Percentiles rank a stretch among this genome's conserved stretches.
Evolutionary conservation across 2,113 vertebrate species (phyloP).

Genomic region (Stictonetta naevosa): DNA sequence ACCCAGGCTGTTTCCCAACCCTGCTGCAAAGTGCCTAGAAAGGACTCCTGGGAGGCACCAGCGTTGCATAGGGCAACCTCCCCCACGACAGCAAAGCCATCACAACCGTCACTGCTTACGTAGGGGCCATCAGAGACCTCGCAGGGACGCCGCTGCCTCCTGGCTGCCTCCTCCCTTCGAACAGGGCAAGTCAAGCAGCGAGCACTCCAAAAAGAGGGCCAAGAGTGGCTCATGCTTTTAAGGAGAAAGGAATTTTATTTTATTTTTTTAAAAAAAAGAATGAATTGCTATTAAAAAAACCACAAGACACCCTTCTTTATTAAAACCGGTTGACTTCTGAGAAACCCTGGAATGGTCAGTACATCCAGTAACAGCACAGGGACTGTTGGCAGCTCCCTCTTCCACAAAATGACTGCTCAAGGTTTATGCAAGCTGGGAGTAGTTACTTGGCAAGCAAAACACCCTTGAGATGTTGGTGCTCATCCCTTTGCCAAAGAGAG

Average conservation of each 20-base stretch:
- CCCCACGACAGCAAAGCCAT: neutral
- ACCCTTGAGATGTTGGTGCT: neutral
- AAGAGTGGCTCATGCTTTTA: neutral
- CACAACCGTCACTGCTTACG: accelerated
- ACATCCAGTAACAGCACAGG: neutral
- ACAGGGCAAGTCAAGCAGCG: neutral
- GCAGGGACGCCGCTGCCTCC: neutral
- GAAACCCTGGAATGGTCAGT: neutral
- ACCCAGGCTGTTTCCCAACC: neutral
- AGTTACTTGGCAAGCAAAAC: accelerated
- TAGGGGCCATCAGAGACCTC: neutral
- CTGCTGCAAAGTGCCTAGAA: neutral
- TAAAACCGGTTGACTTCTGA: neutral
- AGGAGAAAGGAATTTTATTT: neutral
- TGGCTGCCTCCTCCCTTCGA: neutral
- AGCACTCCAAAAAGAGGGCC: neutral
- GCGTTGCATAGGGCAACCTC: accelerated
- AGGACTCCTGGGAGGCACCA: neutral
- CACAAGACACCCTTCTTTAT: neutral
- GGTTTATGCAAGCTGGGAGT: neutral
- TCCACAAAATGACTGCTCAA: neutral
- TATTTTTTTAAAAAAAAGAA: too few relatives aligned
- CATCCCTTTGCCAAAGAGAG: neutral
- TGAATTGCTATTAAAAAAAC: neutral
- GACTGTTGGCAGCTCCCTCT: neutral